Conservation (phyloP, 2,113 vertebrate genomes). For the Phrynosoma platyrhinos region DNA sequence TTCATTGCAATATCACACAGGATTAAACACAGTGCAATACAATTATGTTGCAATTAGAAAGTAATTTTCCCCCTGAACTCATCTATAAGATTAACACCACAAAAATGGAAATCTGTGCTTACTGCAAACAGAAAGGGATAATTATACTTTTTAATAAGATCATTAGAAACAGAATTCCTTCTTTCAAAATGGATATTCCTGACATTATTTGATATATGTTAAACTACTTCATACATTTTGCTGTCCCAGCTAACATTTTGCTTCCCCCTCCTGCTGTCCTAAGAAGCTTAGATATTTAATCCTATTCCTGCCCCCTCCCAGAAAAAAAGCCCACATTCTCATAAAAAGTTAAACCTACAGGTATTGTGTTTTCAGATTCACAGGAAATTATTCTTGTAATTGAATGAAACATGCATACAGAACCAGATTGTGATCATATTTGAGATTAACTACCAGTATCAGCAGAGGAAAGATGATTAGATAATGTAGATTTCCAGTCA, state of each 20-base stretch:
- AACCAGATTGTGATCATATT: conserved; percentile 22
- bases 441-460: conserved; percentile 19
- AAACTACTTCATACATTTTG: conserved; percentile 21
- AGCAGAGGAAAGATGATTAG: conserved; percentile 12
- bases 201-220: conserved; percentile 7
- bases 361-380: conserved; percentile 22
- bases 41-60: conserved; percentile 52
- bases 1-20: conserved; percentile 65
- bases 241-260: not conserved
- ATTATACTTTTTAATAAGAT: conserved; percentile 20
- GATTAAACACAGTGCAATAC: conserved; percentile 67
- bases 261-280: not conserved
- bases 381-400: conserved; percentile 17
- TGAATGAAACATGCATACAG: not conserved
- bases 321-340: not conserved
- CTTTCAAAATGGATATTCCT: conserved; percentile 9
- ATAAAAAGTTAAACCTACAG: conserved; percentile 31
- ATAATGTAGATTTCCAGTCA: not conserved
- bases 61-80: conserved; percentile 18
- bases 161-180: not conserved
- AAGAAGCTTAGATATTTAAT: conserved; percentile 37
- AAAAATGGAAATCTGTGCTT: conserved; percentile 35
- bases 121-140: conserved; percentile 36
- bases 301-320: not conserved
- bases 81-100: conserved; percentile 41